Percentiles rank a stretch among this genome's conserved stretches.
Evolutionary conservation across 2,113 vertebrate genomes (phyloP).

Genomic region (Litocranius walleri): DNA sequence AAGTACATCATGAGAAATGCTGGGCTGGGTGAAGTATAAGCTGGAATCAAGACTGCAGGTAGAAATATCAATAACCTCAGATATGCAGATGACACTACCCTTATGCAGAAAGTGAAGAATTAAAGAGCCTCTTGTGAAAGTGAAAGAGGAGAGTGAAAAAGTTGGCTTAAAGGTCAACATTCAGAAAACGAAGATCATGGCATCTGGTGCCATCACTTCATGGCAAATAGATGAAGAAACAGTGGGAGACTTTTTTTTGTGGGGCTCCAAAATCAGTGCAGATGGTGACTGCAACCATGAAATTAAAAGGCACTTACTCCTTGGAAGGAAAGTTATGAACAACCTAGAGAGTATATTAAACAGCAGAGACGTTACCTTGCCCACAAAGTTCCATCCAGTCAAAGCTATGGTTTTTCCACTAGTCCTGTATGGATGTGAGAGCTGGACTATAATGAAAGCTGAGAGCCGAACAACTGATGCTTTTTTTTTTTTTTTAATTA

Average conservation of each 20-base stretch:
- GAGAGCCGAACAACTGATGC: neutral
- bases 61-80: neutral
- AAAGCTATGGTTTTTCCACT: neutral
- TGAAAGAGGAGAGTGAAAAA: neutral
- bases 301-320: neutral
- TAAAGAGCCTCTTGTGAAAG: neutral
- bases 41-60: neutral
- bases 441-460: neutral
- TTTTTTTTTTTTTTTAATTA: too few species aligned
- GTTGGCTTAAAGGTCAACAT: neutral
- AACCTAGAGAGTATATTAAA: neutral
- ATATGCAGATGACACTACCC: neutral
- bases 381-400: neutral
- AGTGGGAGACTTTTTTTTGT: fast-evolving
- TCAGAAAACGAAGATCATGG: neutral
- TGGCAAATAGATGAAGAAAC: neutral
- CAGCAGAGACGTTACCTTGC: neutral
- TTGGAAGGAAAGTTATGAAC: neutral
- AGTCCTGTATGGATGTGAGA: neutral
- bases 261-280: neutral
- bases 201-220: neutral
- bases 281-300: neutral
- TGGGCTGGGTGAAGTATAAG: neutral
- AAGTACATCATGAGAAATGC: neutral
- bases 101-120: neutral